Conservation (phyloP, 2,113 vertebrate genomes). For the Xerus inauris region DNA sequence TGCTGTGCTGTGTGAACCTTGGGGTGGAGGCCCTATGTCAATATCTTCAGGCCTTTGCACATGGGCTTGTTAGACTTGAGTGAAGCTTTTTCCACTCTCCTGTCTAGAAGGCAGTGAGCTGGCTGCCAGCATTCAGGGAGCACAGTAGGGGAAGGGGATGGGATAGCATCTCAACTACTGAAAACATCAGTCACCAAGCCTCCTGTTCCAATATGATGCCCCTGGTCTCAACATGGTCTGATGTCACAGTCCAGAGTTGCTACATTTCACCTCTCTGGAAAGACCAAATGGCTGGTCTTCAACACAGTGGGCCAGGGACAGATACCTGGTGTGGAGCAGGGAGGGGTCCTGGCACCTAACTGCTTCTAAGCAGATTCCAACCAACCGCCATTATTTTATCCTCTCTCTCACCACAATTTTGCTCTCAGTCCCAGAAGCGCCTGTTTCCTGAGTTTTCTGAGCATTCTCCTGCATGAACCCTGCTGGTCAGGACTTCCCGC, state of each 20-base stretch:
- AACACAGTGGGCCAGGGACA: neutral
- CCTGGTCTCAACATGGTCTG: neutral
- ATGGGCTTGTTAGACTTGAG: neutral
- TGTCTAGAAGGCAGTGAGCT: neutral
- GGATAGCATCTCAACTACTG: accelerated
- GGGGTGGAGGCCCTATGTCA: accelerated
- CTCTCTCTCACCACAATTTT: neutral
- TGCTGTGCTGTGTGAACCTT: neutral
- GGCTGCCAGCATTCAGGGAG: neutral
- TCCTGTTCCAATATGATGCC: neutral
- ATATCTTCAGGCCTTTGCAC: neutral
- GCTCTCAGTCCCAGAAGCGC: neutral
- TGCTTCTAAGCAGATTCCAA: neutral
- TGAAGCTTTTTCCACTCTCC: neutral
- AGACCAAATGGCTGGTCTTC: neutral
- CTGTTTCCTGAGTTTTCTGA: neutral
- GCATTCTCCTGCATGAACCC: neutral
- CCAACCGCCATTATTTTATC: neutral
- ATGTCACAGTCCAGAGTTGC: neutral
- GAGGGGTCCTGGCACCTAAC: neutral
- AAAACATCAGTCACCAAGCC: neutral
- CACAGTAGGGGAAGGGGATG: too few relatives aligned
- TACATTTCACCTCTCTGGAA: neutral
- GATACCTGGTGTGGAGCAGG: neutral
- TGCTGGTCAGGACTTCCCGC: neutral